Conservation (phyloP, 2,113 vertebrate species). For the Microtus montanus region DNA sequence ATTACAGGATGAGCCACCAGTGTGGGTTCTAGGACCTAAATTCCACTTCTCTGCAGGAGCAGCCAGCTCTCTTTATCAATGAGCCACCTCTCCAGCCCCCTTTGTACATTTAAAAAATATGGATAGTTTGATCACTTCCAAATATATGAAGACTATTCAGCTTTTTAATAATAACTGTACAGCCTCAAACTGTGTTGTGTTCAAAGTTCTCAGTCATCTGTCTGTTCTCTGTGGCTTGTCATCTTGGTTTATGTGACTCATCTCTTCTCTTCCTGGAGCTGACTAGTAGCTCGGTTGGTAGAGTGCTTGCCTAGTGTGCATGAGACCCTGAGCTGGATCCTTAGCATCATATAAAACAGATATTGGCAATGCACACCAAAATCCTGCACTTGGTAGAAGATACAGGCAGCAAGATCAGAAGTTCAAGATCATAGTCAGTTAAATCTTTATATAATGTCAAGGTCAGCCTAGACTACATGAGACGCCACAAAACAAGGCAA, state of each 20-base stretch:
- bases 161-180: not conserved
- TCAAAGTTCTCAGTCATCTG: conserved; percentile 20
- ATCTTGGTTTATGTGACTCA: not conserved
- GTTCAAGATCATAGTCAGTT: not conserved
- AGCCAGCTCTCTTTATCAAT: not conserved
- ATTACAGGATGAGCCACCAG: not conserved
- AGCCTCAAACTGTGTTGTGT: conserved; percentile 13
- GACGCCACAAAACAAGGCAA: not conserved
- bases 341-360: not conserved
- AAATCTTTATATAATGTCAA: not conserved
- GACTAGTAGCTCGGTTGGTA: not conserved
- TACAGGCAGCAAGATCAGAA: not conserved
- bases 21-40: no score
- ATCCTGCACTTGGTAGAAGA: not conserved
- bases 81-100: not conserved
- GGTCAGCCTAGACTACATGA: not conserved
- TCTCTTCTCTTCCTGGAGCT: not conserved
- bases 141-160: not conserved
- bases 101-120: conserved; percentile 32
- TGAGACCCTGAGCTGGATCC: not conserved
- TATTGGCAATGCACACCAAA: not conserved
- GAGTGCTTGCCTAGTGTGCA: not conserved
- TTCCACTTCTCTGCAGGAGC: no score
- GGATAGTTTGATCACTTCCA: not conserved
- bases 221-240: not conserved